Evolutionary conservation across 2,888 invertebrate genomes (phyloP), one percentile per base, ranked within the genome.

Genomic region (Ganaspis brasiliensis): DNA sequence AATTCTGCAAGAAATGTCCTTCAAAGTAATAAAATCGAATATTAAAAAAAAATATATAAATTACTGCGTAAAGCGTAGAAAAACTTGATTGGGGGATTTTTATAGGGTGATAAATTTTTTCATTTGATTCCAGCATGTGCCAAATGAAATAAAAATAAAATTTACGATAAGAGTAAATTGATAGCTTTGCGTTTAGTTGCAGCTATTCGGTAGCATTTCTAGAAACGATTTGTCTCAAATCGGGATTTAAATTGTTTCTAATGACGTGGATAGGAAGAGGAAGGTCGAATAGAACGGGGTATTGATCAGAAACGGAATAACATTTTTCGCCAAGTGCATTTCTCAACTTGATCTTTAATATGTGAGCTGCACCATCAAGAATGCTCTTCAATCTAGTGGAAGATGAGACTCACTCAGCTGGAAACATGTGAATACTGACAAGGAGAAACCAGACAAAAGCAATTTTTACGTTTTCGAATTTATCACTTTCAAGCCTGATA

Each of bases 401-500:
- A 61, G 19, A n/a, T 31, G 35, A 35, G 16, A 35, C 12, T 37
- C 61, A 35, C 35, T 37, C 61, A 35, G 35, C 35, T 61, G 61
- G 35, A 61, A 61, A 35, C 12, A 37, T 35, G 61, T 35, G 61
- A 61, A 61, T 61, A 61, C 19, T 61, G 35, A 37, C 61, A 35
- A 61, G 61, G 3, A 35, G 35, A 61, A 61, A 61, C 12, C 61
- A 19, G 56, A 56, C 56, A 61, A 35, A 16, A 19, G 19, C 59
- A 59, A 59, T 35, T 10, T 16, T 59, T 59, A n/a, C 16, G 16
- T 16, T 19, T 61, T 35, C 19, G 12, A 61, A 61, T 61, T 61
- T 61, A 61, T 35, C 19, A 37, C 35, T 61, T 59, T 2, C 9
- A 52, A 52, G 16, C 5, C 16, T 10, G 3, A 35, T 12, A 37